Percentiles rank a stretch among this genome's conserved stretches.
Evolutionary conservation across 2,113 vertebrate genomes (phyloP).

Genomic region (Scolopax mira): DNA sequence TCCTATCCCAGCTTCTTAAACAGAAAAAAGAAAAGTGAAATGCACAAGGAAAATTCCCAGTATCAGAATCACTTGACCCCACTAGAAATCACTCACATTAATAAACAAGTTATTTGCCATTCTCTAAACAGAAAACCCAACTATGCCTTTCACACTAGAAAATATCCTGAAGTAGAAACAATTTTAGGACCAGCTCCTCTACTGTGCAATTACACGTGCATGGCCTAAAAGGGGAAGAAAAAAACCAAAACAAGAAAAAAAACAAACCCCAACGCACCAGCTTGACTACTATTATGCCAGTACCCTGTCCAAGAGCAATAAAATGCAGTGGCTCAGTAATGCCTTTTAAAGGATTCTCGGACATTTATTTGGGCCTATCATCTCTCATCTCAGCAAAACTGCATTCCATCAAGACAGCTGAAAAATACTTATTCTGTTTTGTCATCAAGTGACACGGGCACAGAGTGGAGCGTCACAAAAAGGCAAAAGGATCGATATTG

Average conservation of each 20-base stretch:
- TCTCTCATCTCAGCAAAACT: not conserved
- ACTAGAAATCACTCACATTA: not conserved
- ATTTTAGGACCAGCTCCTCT: not conserved
- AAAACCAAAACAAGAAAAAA: not conserved
- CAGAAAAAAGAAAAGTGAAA: not conserved
- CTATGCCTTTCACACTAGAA: not conserved
- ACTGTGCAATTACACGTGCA: fast-evolving
- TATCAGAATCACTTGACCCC: not conserved
- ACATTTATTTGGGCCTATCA: not conserved
- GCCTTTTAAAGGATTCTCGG: not conserved
- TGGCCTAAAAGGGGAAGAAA: not conserved
- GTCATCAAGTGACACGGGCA: not conserved
- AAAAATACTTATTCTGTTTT: not conserved
- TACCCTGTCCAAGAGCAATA: not conserved
- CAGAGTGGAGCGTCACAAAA: not conserved
- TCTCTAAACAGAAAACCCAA: not conserved
- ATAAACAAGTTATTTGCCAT: not conserved
- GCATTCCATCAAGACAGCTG: not conserved
- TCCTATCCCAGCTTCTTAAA: not conserved
- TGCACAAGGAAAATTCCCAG: not conserved
- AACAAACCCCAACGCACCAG: not conserved
- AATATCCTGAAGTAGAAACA: not conserved
- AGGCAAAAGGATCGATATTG: not conserved
- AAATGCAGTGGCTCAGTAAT: not conserved
- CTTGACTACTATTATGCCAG: not conserved